These are phyloP conservation scores for pig (Sus scrofa) DNA, from an alignment of 2,113 vertebrate genomes.

Conservation along the genomic window T2T-Sscrofa CM000812.6:67274501-67275000, in stretches of 20 bases:
- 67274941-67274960: neutral
- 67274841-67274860: neutral
- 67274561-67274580: neutral
- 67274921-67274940: slow-evolving; percentile 5
- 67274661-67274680: neutral
- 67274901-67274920: neutral
- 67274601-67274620: neutral
- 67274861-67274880: neutral
- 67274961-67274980: neutral
- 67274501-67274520: too few relatives aligned
- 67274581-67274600: neutral
- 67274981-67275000: neutral
- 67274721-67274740: neutral
- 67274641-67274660: neutral
- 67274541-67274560: neutral
- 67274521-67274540: neutral
- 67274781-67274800: neutral
- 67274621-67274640: neutral
- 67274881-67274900: slow-evolving; percentile 14
- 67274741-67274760: neutral
- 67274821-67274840: neutral
- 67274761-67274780: neutral
- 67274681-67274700: neutral
- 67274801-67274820: neutral
- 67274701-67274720: neutral